A percentile compares a stretch with the other conserved stretches of the same genome.
These are phyloP conservation scores for Oreochromis spilurus DNA, from an alignment of 2,113 vertebrate species.

Conservation along the genomic window DNA sequence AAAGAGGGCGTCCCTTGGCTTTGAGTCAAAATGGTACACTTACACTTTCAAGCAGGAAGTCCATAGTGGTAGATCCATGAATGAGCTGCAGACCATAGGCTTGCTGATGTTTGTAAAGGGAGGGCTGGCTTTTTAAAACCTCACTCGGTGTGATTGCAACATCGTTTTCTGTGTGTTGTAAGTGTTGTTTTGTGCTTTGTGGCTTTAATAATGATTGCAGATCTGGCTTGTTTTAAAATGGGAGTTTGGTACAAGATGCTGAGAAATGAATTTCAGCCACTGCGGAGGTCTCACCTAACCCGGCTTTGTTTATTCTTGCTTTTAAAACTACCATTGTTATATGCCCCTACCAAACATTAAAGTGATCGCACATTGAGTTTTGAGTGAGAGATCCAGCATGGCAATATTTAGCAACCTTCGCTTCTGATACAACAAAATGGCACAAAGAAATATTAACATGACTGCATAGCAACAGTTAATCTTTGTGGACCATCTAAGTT, in stretches of 20 bases:
- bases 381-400: background rate
- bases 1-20: conserved; percentile 47
- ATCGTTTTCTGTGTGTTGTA: conserved; percentile 14
- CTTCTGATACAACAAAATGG: background rate
- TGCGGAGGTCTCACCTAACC: background rate
- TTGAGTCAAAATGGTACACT: conserved; percentile 51
- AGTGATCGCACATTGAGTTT: background rate
- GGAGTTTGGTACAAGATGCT: background rate
- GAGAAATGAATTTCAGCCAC: background rate
- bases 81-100: conserved; percentile 41
- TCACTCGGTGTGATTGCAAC: conserved; percentile 22
- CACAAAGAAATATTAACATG: background rate
- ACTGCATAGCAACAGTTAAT: background rate
- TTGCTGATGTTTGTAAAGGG: conserved; percentile 35
- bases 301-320: background rate
- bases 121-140: conserved; percentile 19
- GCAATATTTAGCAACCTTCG: background rate
- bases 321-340: background rate
- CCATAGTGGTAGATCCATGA: conserved; percentile 47
- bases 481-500: background rate
- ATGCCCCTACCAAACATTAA: background rate
- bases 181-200: background rate
- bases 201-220: background rate
- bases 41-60: conserved; percentile 42
- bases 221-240: background rate